Evolutionary conservation across 1,140 invertebrate genomes (phyloP), one percentile per base, ranked within the genome.

Genomic region (Ctenoplectra terminalis): DNA sequence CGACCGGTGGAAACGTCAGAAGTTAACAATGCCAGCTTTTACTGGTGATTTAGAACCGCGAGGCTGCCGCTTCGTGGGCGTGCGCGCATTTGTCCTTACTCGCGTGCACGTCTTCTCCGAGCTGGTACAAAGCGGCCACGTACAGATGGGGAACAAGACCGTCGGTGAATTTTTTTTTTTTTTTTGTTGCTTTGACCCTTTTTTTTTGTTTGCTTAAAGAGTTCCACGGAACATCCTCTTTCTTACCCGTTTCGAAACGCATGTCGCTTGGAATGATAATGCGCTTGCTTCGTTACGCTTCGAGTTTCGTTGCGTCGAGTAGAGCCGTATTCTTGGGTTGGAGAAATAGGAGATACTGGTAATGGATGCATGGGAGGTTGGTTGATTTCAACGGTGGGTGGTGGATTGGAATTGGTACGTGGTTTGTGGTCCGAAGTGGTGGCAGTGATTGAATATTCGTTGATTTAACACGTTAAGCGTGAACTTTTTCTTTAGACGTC

Each of bases 11-110:
- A 81, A 75, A 73, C 52, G 71, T 81, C 78, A 81, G 71, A 81
- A 81, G 78, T 81, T 81, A 81, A 81, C 78, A 81, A 81, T 81
- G 78, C 70, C 71, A 66, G 78, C 20, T 81, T 81, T 74, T 75
- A 31, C 70, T 29, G 46, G 71, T 81, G 78, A 81, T 81, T 81
- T 81, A 81, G 78, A 66, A 66, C 29, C 78, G 37, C 6, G 40
- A 23, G 61, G 71, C 56, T 46, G 77, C 48, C 52, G 60, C 78
- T 58, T 75, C 70, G 78, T 81, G 78, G 78, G 78, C 78, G 78
- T 81, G 78, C 78, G 71, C 43, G 71, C 70, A 75, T 73, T 79
- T 79, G 77, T 72, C 77, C 77, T 58, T 81, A 81, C 78, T 34
- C 78, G 78, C 50, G 78, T 66, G 37, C 71, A 54, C 78, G 76